Evolutionary conservation across 2,888 invertebrate species (phyloP), one percentile per base, ranked within the genome.

Genomic region (Melinaea menophilus): DNA sequence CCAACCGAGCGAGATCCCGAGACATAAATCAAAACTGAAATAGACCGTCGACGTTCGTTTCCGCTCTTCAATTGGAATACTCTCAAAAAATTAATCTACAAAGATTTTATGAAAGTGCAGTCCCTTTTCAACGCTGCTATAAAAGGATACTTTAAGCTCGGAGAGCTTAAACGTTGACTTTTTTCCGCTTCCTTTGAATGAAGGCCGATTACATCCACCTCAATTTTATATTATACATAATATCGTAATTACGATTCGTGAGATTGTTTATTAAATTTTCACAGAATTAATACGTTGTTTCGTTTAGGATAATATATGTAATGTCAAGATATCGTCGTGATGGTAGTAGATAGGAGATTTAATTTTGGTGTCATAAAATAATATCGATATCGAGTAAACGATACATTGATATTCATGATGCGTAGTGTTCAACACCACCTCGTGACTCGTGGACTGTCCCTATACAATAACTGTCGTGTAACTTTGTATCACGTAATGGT

Each of bases 21-120:
- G 75, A 71, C 80, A 85, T 88, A 87, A 87, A 88, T 88, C 87
- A 88, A 82, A 78, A 79, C 86, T 77, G 79, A 88, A 88, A 88
- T 88, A 88, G 87, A 86, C 77, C 75, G 75, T 51, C 72, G 79
- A 78, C 81, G 77, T 70, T 75, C 75, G 80, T 77, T 83, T 88
- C 88, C 88, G 87, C 79, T 84, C 82, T 78, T 84, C 84, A 84
- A 78, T 79, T 76, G 70, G 71, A 74, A 79, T 78, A 75, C 74
- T 77, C 75, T 75, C 62, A 78, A 84, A 81, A 84, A 79, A 80
- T 77, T 75, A 77, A 78, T 79, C 73, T 77, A 80, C 75, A 75
- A 76, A 77, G 76, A 75, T 75, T 78, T 80, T 78, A 79, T 78
- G 73, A 77, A 82, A 79, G 75, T 72, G 72, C 72, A 74, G 69